These are phyloP conservation scores for Heterotilapia buettikoferi DNA, from an alignment of 2,113 vertebrate species.

Conservation along the genomic window DNA sequence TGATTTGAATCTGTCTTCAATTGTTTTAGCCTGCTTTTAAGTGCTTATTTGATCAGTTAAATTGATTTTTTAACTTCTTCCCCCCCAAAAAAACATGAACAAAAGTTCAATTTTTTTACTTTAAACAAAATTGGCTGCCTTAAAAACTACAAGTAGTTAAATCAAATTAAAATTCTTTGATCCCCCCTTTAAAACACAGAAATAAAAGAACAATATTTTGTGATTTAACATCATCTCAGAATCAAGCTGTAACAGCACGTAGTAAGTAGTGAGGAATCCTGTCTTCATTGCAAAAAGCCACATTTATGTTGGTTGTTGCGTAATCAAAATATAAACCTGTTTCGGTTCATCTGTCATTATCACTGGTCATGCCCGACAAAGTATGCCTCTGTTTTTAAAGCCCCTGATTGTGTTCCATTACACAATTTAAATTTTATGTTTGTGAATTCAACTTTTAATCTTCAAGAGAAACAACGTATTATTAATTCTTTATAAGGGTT, in stretches of 20 bases:
- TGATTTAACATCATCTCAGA: neutral
- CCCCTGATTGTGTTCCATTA: neutral
- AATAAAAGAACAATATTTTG: neutral
- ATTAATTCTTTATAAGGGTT: neutral
- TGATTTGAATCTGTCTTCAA: rapidly evolving
- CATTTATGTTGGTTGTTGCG: neutral
- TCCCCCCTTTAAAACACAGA: neutral
- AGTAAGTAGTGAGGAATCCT: rapidly evolving
- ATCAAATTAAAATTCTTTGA: neutral
- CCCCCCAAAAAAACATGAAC: rapidly evolving
- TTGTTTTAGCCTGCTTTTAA: neutral
- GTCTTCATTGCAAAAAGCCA: neutral
- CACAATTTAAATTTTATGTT: neutral
- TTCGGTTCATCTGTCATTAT: neutral
- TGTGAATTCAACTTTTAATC: neutral
- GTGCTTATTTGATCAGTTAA: rapidly evolving
- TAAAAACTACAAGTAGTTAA: neutral
- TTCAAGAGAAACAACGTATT: neutral
- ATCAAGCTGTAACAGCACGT: neutral
- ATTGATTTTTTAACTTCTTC: rapidly evolving
- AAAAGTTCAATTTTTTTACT: rapidly evolving
- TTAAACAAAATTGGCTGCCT: rapidly evolving
- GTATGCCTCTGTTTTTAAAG: neutral
- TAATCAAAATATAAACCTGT: neutral
- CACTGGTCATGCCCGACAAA: neutral